Conservation (phyloP, 2,888 invertebrate genomes). For the Pteria penguin region DNA sequence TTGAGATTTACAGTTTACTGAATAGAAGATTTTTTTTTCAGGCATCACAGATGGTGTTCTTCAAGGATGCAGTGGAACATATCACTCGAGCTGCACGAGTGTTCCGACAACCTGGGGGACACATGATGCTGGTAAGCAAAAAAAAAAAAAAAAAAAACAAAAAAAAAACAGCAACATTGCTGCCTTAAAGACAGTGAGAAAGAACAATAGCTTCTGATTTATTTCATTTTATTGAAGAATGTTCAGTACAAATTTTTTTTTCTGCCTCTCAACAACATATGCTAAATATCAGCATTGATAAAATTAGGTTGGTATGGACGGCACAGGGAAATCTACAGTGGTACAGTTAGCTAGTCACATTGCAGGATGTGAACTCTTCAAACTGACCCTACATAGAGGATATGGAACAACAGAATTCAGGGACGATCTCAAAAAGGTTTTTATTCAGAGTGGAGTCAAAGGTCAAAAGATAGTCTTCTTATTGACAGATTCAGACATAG, state of each 20-base stretch:
- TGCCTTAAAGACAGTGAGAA: no score
- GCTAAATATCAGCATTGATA: background rate
- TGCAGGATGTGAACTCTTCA: conserved; percentile 75
- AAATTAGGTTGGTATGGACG: conserved; percentile 75
- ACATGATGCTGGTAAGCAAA: conserved; percentile 77
- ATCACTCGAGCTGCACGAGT: conserved; percentile 78
- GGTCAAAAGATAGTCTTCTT: conserved; percentile 76
- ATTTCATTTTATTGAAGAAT: background rate
- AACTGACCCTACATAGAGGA: conserved; percentile 75
- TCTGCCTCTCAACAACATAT: background rate
- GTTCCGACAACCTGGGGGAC: conserved; percentile 79
- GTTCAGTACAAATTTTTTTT: background rate
- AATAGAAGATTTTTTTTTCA: conserved; percentile 53
- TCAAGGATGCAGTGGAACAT: conserved; percentile 79
- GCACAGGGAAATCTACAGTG: conserved; percentile 78
- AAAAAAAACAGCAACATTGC: no score
- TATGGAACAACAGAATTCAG: conserved; percentile 76
- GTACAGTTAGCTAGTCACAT: conserved; percentile 77
- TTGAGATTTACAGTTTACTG: background rate
- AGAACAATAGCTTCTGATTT: no score
- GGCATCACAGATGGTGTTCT: conserved; percentile 79
- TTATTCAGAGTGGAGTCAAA: conserved; percentile 72
- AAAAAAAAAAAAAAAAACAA: no score
- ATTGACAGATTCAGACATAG: conserved; percentile 78
- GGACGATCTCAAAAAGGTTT: conserved; percentile 78